Conservation (phyloP, 2,113 vertebrate genomes). For the Mastomys natalensis region DNA sequence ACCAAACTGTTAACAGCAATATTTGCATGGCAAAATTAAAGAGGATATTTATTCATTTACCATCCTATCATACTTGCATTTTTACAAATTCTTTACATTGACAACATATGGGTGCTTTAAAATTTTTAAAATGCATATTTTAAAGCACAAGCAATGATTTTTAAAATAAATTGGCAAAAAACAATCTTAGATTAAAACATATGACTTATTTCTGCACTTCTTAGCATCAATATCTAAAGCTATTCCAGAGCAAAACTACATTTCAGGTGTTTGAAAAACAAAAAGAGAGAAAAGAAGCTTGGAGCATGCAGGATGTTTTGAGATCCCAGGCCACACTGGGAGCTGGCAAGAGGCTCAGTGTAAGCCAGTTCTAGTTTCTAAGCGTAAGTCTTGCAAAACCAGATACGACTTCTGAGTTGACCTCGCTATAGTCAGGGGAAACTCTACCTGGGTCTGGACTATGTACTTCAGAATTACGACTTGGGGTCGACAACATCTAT, state of each 20-base stretch:
- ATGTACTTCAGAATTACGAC: background rate
- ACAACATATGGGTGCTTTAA: background rate
- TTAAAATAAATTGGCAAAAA: conserved; percentile 46
- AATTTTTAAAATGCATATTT: background rate
- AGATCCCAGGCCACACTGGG: background rate
- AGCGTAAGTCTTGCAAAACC: background rate
- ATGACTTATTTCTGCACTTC: background rate
- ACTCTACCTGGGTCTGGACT: background rate
- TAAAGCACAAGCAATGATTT: background rate
- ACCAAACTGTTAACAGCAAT: background rate
- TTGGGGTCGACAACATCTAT: background rate
- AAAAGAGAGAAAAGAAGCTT: background rate
- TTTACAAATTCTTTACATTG: background rate
- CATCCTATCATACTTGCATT: background rate
- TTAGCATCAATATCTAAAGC: background rate
- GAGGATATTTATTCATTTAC: conserved; percentile 15
- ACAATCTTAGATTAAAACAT: background rate
- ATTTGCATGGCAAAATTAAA: background rate
- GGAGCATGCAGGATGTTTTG: background rate
- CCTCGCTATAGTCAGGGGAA: background rate
- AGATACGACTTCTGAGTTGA: background rate
- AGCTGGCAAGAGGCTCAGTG: background rate
- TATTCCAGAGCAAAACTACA: background rate
- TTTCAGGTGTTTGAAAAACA: background rate
- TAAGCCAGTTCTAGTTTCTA: background rate